These are phyloP conservation scores for Oryctes rhinoceros DNA, from an alignment of 1,140 invertebrate species.

Conservation along the genomic window DNA sequence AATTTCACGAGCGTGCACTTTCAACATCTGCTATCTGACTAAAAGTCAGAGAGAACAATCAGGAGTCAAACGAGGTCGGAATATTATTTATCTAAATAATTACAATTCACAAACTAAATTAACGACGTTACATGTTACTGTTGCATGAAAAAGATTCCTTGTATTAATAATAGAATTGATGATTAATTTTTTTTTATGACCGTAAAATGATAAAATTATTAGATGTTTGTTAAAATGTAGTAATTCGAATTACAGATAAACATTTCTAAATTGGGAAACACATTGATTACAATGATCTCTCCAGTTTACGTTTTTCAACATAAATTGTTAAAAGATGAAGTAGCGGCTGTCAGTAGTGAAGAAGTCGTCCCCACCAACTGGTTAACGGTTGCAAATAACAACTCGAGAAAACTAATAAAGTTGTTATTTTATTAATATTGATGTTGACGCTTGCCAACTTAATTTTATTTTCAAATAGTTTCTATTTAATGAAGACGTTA, in stretches of 20 bases:
- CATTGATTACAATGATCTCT: too few species aligned
- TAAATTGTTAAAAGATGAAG: too few species aligned
- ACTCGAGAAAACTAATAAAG: too few species aligned
- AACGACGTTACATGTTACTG: slow-evolving; percentile 4
- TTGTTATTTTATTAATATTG: too few species aligned
- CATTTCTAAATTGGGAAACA: not conserved
- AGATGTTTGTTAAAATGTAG: slow-evolving; percentile 11
- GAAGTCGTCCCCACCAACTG: too few species aligned
- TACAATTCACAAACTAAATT: slow-evolving; percentile 38
- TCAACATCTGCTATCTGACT: slow-evolving; percentile 40
- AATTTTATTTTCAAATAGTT: too few species aligned
- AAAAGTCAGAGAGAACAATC: slow-evolving; percentile 42
- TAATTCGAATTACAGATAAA: slow-evolving; percentile 10
- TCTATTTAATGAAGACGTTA: too few species aligned
- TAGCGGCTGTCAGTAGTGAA: too few species aligned
- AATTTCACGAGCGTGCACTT: slow-evolving; percentile 28
- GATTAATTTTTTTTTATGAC: slow-evolving; percentile 23
- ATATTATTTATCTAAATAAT: slow-evolving; percentile 40
- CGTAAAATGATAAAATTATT: slow-evolving; percentile 6
- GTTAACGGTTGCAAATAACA: too few species aligned
- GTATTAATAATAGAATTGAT: slow-evolving; percentile 25
- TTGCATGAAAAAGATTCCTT: slow-evolving; percentile 34
- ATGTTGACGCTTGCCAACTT: too few species aligned
- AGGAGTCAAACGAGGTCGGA: slow-evolving; percentile 25
- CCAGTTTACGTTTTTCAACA: too few species aligned